Evolutionary conservation across 2,888 invertebrate species (phyloP), one percentile per base, ranked within the genome.

Genomic region (Phania funesta): DNA sequence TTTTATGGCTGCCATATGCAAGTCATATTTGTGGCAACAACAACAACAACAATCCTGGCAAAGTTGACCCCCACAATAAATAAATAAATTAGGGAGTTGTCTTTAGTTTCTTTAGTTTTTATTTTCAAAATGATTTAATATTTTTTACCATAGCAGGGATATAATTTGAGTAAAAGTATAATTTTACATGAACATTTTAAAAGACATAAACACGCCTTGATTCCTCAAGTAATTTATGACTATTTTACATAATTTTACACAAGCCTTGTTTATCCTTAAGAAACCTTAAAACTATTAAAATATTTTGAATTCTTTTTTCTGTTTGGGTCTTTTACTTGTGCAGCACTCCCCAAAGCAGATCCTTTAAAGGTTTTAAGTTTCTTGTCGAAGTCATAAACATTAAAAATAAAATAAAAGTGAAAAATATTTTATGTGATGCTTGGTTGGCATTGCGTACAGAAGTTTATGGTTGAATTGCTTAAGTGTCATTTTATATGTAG

Each of bases 121-220:
- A 9, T 18, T 64, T 58, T 7, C 2, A 46, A 46, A 48, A 70
- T 70, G 26, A 70, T 70, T 77, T 64, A 56, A 70, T 48, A 62
- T 46, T 35, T 44, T 26, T 44, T 35, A 16, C 20, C 46, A 44
- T 58, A 18, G 18, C 13, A 48, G 13, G 20, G 20, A 73, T 35
- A 60, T 32, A 46, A 54, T 64, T 64, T 60, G n/a, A 16, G 22
- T 41, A 26, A 58, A 24, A 76, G 24, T 24, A 68, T 54, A 62
- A 52, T 68, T 68, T 68, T 46, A 70, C 35, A 54, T 18, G 35
- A 46, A 46, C 4, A 54, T 68, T 62, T 62, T 68, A 60, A 74
- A 62, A 54, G 46, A 38, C 76, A 81, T 71, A 54, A 76, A 73
- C 81, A 81, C 81, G 81, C 81, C 81, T 73, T 71, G 67, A 81